These are phyloP conservation scores for Troides aeacus DNA, from an alignment of 2,888 invertebrate species.

Conservation along the genomic window DNA sequence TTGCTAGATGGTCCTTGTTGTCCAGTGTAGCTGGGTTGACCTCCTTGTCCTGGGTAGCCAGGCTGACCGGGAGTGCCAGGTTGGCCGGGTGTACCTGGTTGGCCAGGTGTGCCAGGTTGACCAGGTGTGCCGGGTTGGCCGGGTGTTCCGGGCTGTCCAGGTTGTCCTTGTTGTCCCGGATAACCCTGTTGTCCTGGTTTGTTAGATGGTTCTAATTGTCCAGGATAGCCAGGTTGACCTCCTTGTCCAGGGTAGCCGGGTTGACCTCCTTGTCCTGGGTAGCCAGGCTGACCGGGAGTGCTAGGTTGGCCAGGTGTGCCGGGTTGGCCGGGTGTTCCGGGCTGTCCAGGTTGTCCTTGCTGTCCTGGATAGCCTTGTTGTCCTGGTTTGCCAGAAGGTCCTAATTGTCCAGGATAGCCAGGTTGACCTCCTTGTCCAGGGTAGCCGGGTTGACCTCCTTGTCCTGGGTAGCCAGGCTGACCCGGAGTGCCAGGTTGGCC, in stretches of 20 bases:
- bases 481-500: slow-evolving; percentile 28
- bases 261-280: slow-evolving; percentile 28
- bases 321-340: slow-evolving; percentile 38
- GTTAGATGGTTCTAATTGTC: too few relatives aligned
- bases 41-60: too few relatives aligned
- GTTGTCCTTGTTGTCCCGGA: too few relatives aligned
- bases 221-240: slow-evolving; percentile 36
- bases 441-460: slow-evolving; percentile 35
- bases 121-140: too few relatives aligned
- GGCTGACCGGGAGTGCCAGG: slow-evolving; percentile 38
- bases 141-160: too few relatives aligned
- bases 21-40: slow-evolving; percentile 20
- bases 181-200: too few relatives aligned
- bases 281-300: slow-evolving; percentile 34
- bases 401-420: slow-evolving; percentile 36
- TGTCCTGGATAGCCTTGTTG: slow-evolving; percentile 34
- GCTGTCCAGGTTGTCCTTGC: slow-evolving; percentile 15
- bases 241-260: slow-evolving; percentile 40
- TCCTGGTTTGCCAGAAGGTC: slow-evolving; percentile 36
- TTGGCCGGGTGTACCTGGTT: too few relatives aligned
- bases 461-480: slow-evolving; percentile 43
- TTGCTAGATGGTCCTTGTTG: slow-evolving; percentile 34
- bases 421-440: slow-evolving; percentile 37
- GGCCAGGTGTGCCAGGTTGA: too few relatives aligned
- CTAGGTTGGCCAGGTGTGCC: slow-evolving; percentile 33